Conservation (phyloP, 2,888 invertebrate genomes). For the Aphrophora alni region DNA sequence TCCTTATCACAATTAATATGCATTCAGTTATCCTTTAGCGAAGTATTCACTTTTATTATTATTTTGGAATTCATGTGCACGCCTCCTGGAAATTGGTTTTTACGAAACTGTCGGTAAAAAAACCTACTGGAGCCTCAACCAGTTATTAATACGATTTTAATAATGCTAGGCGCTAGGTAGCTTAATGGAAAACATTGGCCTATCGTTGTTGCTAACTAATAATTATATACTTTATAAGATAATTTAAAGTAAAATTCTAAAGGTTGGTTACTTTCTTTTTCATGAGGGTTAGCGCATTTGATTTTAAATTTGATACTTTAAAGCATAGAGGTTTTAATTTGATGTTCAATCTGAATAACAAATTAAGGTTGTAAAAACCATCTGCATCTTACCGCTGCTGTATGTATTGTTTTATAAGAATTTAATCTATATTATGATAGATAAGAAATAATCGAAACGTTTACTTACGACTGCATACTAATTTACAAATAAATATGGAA, state of each 20-base stretch:
- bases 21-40: neutral
- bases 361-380: too few species aligned
- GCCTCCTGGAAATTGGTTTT: constrained; percentile 37
- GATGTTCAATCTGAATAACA: too few species aligned
- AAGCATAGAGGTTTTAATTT: too few species aligned
- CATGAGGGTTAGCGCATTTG: too few species aligned
- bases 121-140: neutral
- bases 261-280: neutral
- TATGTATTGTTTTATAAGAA: too few species aligned
- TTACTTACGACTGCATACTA: too few species aligned
- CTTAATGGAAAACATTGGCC: neutral
- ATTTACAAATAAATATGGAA: too few species aligned
- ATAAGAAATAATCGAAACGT: too few species aligned
- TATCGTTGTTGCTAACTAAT: neutral
- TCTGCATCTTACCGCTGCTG: too few species aligned
- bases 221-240: neutral
- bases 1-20: neutral
- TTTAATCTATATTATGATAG: too few species aligned
- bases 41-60: constrained; percentile 24
- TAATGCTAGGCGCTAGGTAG: neutral
- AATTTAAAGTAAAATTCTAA: neutral
- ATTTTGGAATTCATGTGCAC: constrained; percentile 32
- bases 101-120: neutral
- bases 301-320: too few species aligned
- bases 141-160: neutral